Conservation (phyloP, 2,888 invertebrate species). For the Xylota segnis region DNA sequence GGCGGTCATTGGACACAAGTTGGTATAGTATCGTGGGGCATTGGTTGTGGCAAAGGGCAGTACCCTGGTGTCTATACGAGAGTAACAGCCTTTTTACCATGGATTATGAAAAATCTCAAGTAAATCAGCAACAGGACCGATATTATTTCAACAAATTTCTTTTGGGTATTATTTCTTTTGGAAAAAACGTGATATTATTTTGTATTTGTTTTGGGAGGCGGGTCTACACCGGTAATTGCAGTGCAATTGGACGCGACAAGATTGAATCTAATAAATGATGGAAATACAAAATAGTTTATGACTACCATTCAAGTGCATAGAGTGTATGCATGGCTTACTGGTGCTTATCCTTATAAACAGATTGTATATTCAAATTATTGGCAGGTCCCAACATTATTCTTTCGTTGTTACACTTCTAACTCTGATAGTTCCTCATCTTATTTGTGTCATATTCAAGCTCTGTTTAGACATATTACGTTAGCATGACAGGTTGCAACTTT, state of each 20-base stretch:
- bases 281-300: conserved; percentile 34
- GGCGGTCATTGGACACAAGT: conserved; percentile 92
- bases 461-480: too few relatives aligned
- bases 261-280: conserved; percentile 45
- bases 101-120: conserved; percentile 94
- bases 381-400: too few relatives aligned
- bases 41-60: conserved; percentile 95
- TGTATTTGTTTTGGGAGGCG: conserved; percentile 30
- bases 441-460: too few relatives aligned
- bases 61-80: conserved; percentile 96
- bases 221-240: neutral
- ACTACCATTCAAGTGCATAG: neutral
- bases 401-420: too few relatives aligned
- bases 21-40: conserved; percentile 96
- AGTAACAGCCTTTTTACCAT: conserved; percentile 92
- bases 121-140: conserved; percentile 54
- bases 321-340: too few relatives aligned
- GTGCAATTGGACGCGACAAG: neutral
- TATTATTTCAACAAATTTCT: conserved; percentile 22
- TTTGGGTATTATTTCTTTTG: conserved; percentile 53
- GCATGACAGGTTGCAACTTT: too few relatives aligned
- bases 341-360: too few relatives aligned
- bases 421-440: too few relatives aligned
- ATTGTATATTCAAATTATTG: too few relatives aligned
- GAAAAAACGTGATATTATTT: conserved; percentile 67